Conservation (phyloP, 2,113 vertebrate species). For the human region GRCh38 chr5:108379501-108380000, state of each 20-base stretch:
- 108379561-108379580: background rate
- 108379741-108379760: background rate
- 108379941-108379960: background rate
- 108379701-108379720: background rate
- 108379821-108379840: background rate
- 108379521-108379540: conserved; percentile 1
- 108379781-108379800: background rate
- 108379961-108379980: background rate
- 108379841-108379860: background rate
- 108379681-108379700: conserved; percentile 31
- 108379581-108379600: background rate
- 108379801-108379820: background rate
- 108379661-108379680: conserved; percentile 33
- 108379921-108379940: background rate
- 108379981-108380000: background rate
- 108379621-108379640: conserved; percentile 9
- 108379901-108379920: background rate
- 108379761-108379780: background rate
- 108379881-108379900: background rate
- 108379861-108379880: background rate
- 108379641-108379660: conserved; percentile 29
- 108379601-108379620: conserved; percentile 4
- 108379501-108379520: background rate
- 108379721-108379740: background rate
- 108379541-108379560: background rate